These are phyloP conservation scores for Oreocharis arfaki DNA, from an alignment of 2,113 vertebrate species.

Conservation along the genomic window DNA sequence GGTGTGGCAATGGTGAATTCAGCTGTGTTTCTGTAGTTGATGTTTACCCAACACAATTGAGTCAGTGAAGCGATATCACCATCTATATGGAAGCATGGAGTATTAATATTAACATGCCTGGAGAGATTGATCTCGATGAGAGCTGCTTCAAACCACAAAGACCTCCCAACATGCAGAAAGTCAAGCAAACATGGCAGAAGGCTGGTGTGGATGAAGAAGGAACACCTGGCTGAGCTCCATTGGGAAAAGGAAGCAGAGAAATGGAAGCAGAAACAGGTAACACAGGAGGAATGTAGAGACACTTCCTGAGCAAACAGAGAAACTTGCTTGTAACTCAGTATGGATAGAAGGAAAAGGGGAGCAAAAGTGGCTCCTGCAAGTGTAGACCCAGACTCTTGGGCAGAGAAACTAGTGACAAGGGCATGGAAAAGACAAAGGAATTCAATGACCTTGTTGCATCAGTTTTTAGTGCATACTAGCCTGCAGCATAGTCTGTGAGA, in stretches of 20 bases:
- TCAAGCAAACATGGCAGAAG: neutral
- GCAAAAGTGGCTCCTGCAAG: neutral
- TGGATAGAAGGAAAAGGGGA: neutral
- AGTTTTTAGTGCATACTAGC: neutral
- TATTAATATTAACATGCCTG: neutral
- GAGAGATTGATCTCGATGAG: neutral
- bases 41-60: neutral
- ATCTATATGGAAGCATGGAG: accelerated
- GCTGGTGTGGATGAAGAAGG: neutral
- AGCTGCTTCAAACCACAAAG: neutral
- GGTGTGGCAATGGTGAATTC: neutral
- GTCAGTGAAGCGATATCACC: neutral
- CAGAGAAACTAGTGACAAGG: neutral
- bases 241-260: neutral
- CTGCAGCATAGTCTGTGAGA: neutral
- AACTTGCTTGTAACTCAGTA: neutral
- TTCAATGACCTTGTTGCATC: neutral
- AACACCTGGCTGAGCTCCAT: neutral
- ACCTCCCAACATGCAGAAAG: neutral
- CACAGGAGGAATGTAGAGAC: neutral
- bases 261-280: neutral
- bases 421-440: neutral
- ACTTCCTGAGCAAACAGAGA: neutral
- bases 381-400: neutral
- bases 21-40: neutral